Conservation (phyloP, 2,113 vertebrate species). For the Oreocharis arfaki region DNA sequence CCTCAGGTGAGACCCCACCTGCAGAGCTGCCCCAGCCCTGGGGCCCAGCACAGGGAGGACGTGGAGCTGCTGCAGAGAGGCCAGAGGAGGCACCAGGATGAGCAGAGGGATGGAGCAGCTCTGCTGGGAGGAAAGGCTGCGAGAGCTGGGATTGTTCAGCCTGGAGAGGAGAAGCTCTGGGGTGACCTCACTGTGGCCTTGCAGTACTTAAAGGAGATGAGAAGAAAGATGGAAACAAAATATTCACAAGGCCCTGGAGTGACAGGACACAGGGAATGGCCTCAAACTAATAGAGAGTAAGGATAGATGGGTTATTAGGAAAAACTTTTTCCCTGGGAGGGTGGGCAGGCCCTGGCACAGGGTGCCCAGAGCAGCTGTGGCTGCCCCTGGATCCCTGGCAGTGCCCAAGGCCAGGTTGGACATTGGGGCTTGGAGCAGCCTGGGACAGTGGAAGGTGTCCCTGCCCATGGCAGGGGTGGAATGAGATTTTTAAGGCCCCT, state of each 20-base stretch:
- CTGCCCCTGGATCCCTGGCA: neutral
- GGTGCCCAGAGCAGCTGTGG: neutral
- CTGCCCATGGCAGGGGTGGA: neutral
- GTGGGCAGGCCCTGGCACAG: neutral
- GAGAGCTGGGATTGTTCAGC: neutral
- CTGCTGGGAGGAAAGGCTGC: neutral
- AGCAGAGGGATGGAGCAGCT: neutral
- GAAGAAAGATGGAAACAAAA: neutral
- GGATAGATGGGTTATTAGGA: rapidly evolving
- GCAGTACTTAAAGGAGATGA: neutral
- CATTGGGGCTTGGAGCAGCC: neutral
- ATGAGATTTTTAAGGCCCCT: rapidly evolving
- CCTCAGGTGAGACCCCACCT: neutral
- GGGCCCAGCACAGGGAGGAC: neutral
- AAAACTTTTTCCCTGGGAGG: rapidly evolving
- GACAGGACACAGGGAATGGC: neutral
- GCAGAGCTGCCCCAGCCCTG: neutral
- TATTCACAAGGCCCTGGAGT: neutral
- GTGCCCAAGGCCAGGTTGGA: neutral
- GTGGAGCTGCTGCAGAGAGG: neutral
- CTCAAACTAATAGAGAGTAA: rapidly evolving
- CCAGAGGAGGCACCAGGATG: neutral
- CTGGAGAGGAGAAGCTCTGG: neutral
- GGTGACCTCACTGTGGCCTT: neutral
- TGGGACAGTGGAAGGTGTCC: neutral